These are phyloP conservation scores for Heloderma charlesbogerti DNA, from an alignment of 2,113 vertebrate genomes.

Conservation along the genomic window DNA sequence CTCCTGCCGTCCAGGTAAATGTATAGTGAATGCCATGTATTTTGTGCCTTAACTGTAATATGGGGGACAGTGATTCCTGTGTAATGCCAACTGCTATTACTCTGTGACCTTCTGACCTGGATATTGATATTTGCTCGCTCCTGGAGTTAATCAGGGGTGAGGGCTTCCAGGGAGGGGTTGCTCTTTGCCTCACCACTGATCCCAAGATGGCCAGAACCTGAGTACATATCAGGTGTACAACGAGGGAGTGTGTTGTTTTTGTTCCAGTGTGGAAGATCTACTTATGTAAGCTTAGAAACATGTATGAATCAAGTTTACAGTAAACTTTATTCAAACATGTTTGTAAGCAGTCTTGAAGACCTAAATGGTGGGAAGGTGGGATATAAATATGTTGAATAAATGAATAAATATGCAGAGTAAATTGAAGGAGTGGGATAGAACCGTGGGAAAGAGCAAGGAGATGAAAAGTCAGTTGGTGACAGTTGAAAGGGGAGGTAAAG, in stretches of 20 bases:
- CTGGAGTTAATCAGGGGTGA: background rate
- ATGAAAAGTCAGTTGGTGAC: background rate
- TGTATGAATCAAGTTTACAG: too few relatives aligned
- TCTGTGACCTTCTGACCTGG: background rate
- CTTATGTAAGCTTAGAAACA: background rate
- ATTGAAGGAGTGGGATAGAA: background rate
- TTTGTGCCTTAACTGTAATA: slow-evolving; percentile 62
- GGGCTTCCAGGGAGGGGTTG: background rate
- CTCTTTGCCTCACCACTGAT: background rate
- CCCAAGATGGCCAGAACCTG: background rate
- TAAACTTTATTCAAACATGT: background rate
- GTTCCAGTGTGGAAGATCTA: background rate
- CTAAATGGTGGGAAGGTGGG: background rate
- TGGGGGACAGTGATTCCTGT: background rate
- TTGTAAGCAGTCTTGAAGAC: background rate
- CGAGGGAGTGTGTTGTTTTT: background rate
- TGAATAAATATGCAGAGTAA: background rate
- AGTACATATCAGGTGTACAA: background rate
- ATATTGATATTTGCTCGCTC: background rate
- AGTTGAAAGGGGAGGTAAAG: background rate
- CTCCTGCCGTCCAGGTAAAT: slow-evolving; percentile 90
- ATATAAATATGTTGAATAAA: background rate
- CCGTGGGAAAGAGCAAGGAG: background rate
- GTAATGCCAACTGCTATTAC: background rate
- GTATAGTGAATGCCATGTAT: slow-evolving; percentile 80